Percentiles rank a stretch among this genome's conserved stretches.
Evolutionary conservation across 2,113 vertebrate species (phyloP).

Genomic region (Balaeniceps rex): DNA sequence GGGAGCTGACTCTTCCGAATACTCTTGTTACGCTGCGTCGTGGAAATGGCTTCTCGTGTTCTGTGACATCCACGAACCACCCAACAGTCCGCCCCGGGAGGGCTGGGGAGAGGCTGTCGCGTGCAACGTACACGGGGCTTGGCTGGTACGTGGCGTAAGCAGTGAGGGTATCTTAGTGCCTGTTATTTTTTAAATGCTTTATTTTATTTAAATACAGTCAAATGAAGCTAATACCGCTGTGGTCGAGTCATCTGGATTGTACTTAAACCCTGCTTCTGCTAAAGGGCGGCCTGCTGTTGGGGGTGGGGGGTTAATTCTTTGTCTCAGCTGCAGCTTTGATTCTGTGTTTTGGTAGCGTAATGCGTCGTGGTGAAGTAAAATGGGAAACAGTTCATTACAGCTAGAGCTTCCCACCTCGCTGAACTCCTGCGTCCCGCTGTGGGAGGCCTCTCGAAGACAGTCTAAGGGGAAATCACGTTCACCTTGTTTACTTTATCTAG

Average conservation of each 20-base stretch:
- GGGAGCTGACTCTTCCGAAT: not conserved
- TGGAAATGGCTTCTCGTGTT: not conserved
- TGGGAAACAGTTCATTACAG: rapidly evolving
- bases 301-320: rapidly evolving
- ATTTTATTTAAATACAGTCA: slow-evolving; percentile 61
- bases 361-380: not conserved
- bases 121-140: rapidly evolving
- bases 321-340: not conserved
- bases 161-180: not conserved
- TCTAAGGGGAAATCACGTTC: not conserved
- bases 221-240: not conserved
- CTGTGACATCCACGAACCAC: not conserved
- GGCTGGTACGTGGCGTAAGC: not conserved
- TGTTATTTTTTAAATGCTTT: not conserved
- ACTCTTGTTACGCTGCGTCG: not conserved
- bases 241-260: not conserved
- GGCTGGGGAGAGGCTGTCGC: not conserved
- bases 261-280: not conserved
- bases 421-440: rapidly evolving
- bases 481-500: not conserved
- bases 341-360: not conserved
- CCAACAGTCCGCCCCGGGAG: not conserved
- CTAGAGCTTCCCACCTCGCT: not conserved
- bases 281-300: not conserved
- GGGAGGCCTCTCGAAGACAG: not conserved